A percentile compares a stretch with the other conserved stretches of the same genome.
These are phyloP conservation scores for Oophaga sylvatica DNA, from an alignment of 2,797 vertebrate species.

Conservation along the genomic window DNA sequence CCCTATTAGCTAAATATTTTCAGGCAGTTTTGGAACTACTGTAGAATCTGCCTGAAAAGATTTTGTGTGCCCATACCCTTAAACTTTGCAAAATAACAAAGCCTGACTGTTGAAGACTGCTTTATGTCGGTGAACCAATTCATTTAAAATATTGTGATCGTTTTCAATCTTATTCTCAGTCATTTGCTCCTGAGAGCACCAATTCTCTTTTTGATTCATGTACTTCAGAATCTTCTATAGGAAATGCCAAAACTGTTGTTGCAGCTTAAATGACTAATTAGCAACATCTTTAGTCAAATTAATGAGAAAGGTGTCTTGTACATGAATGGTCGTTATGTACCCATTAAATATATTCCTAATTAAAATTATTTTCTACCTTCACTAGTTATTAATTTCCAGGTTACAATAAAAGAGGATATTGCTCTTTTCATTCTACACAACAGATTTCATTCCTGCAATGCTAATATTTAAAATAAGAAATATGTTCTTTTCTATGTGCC, in stretches of 20 bases:
- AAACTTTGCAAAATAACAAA: too few relatives aligned
- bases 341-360: conserved; percentile 50
- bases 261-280: conserved; percentile 35
- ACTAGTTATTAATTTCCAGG: conserved; percentile 43
- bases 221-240: not conserved
- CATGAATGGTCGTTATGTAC: conserved; percentile 35
- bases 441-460: conserved; percentile 45
- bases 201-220: conserved; percentile 37
- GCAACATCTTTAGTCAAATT: conserved; percentile 48
- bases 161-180: not conserved
- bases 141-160: conserved; percentile 16
- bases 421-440: conserved; percentile 49
- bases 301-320: conserved; percentile 54
- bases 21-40: too few relatives aligned
- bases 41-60: too few relatives aligned
- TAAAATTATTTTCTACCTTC: conserved; percentile 38
- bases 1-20: too few relatives aligned
- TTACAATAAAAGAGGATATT: conserved; percentile 45
- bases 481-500: conserved; percentile 45
- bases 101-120: too few relatives aligned
- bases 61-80: too few relatives aligned
- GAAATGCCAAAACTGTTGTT: conserved; percentile 46
- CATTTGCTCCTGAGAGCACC: conserved; percentile 26
- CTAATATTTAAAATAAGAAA: conserved; percentile 57
- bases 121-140: not conserved